These are phyloP conservation scores for Plusia festucae DNA, from an alignment of 2,888 invertebrate genomes.

Conservation along the genomic window DNA sequence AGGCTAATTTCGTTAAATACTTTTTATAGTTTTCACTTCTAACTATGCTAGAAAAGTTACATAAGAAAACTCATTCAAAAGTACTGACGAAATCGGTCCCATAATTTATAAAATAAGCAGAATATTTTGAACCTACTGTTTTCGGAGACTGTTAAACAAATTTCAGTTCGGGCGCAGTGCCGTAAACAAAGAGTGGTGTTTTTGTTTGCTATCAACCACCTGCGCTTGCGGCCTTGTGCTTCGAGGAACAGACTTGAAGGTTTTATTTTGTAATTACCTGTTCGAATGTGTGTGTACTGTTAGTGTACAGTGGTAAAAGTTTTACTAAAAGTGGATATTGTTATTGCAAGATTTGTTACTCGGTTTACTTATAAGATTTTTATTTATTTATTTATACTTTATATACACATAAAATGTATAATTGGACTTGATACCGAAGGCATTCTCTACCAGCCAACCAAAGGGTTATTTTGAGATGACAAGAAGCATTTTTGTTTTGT, in stretches of 20 bases:
- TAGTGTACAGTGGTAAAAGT: not conserved
- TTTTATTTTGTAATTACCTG: constrained; percentile 30
- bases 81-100: too few species aligned
- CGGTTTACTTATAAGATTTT: too few species aligned
- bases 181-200: constrained; percentile 22
- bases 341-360: not conserved
- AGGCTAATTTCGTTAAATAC: too few species aligned
- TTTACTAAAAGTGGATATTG: not conserved
- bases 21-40: too few species aligned
- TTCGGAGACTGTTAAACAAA: not conserved
- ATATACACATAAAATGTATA: too few species aligned
- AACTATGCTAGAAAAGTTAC: too few species aligned
- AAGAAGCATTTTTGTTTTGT: too few species aligned
- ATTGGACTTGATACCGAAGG: too few species aligned
- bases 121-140: not conserved
- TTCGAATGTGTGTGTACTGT: not conserved
- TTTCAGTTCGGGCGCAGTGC: not conserved
- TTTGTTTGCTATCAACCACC: constrained; percentile 43
- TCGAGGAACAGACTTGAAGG: constrained; percentile 36
- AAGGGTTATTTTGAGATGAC: too few species aligned
- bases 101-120: not conserved
- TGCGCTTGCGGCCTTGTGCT: constrained; percentile 44
- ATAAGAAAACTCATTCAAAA: too few species aligned
- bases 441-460: too few species aligned
- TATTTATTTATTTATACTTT: too few species aligned